phyloP scores from a whole-genome alignment of 2,888 invertebrate genomes.

The Noctua pronuba region DNA sequence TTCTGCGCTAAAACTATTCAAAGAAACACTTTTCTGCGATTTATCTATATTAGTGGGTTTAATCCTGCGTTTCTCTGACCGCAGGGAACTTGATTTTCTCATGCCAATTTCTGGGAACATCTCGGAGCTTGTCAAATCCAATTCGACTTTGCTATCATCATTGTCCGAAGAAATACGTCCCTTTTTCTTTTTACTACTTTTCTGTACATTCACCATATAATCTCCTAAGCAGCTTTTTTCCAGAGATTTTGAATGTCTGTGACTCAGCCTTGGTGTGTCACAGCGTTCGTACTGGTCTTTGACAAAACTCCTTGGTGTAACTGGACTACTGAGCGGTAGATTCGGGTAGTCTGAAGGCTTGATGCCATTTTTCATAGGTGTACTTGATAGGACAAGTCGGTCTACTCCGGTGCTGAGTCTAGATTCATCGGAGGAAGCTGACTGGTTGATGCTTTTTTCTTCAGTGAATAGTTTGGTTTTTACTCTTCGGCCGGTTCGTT shows the following conservation, averaged over 20 bases:
- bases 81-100: conserved; percentile 81
- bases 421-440: conserved; percentile 84
- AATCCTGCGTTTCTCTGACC: conserved; percentile 84
- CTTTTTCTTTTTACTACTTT: conserved; percentile 83
- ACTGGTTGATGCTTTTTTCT: conserved; percentile 76
- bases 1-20: conserved; percentile 83
- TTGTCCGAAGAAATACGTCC: conserved; percentile 79
- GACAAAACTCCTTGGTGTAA: conserved; percentile 78
- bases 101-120: conserved; percentile 86
- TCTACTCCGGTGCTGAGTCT: conserved; percentile 78
- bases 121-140: conserved; percentile 84
- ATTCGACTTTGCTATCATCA: conserved; percentile 74
- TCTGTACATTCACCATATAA: conserved; percentile 79
- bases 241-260: conserved; percentile 80
- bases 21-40: conserved; percentile 79
- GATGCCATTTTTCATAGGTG: conserved; percentile 83
- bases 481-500: conserved; percentile 79
- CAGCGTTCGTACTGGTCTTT: conserved; percentile 80
- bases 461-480: conserved; percentile 86
- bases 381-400: conserved; percentile 80
- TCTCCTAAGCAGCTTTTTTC: conserved; percentile 86
- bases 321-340: conserved; percentile 77
- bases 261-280: conserved; percentile 81
- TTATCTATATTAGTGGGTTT: conserved; percentile 89
- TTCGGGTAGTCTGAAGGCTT: conserved; percentile 76